Evolutionary conservation across 2,113 vertebrate species (phyloP), one percentile per base, ranked within the genome.

Genomic region (Ceyx melanurus): DNA sequence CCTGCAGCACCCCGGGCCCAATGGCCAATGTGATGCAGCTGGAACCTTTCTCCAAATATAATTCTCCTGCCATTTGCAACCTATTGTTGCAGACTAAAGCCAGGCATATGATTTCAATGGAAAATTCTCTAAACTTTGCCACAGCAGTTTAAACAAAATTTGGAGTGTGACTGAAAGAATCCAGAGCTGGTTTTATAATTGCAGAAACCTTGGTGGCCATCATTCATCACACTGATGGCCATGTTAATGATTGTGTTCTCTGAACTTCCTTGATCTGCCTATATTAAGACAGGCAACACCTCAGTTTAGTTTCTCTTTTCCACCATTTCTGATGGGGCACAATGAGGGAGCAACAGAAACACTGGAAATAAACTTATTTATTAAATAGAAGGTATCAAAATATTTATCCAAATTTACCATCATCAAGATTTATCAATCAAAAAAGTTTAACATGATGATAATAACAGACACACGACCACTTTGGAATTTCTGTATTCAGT

Each of bases 21-120:
- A 57, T 1, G 2, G n/a, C 0, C 5, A 80, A 17, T 1, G 1
- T 6, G 40, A 64, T 20, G 21, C 26, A 68, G 40, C 11, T 54
- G 15, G 71, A 67, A 72, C 4, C 19, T 64, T 40, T 62, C 13
- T 22, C 11, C 45, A 89, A 5, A 76, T n/a, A 25, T 84, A 19
- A 19, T 61, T 29, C 26, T 67, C 16, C 50, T 56, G 35, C 20
- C 57, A 46, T 10, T 62, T 62, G 35, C 42, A 95, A 37, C 23
- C 45, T 35, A 29, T 25, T 6, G 3, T 54, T 6, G 4, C 40
- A 79, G 48, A 78, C 11, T 26, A 45, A 89, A 62, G 46, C 58
- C 23, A 51, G 26, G 15, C 4, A 11, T 7, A 5, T 20, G 35
- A 64, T 43, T 76, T 61, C 56, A 70, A 5, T 54, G 26, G n/a